Base-by-base conservation (phyloP, 2,113 vertebrate genomes). In the Pollachius pollachius region DNA sequence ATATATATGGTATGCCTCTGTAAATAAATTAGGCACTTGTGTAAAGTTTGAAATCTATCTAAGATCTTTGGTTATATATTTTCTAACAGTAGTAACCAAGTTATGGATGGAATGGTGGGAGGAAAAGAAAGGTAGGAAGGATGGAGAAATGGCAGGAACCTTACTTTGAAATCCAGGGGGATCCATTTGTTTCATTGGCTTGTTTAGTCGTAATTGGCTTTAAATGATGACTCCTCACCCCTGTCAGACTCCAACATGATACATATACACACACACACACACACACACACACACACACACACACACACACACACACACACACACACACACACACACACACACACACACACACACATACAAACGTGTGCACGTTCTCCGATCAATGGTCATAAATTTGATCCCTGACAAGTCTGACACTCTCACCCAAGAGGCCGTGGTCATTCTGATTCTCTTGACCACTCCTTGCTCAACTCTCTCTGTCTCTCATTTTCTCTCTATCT, bases 371-470 rank as follows among this genome's bases (percentile, higher is more conserved):
- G 13, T 15, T 75, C 77, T 85, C 73, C 87, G 85, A 95, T 96
- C 95, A 94, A 94, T 94, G 90, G 77, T 90, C 89, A 89, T 92
- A 93, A 93, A 94, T 94, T 92, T 93, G 91, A 90, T 94, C 94
- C 89, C 88, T 94, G 94, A 95, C 94, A 94, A 92, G 90, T 80
- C 86, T 85, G 85, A 86, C 91, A 90, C 89, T 85, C 90, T 87
- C 87, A 85, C 80, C 88, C 92, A 91, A 80, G 90, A 91, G 90
- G 90, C 79, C 79, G 81, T 79, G 81, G 82, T 82, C 78, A 78
- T 73, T 83, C 58, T 57, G 76, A 83, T 86, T 86, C 81, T 81
- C 65, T 80, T 84, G 85, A 89, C 83, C 82, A 88, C 78, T 72
- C 71, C 75, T 77, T 64, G 73, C 59, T 52, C 30, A 30, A 30